A percentile compares a stretch with the other conserved stretches of the same genome.
Evolutionary conservation across 2,113 vertebrate genomes (phyloP).

Genomic region (Eleginops maclovinus): DNA sequence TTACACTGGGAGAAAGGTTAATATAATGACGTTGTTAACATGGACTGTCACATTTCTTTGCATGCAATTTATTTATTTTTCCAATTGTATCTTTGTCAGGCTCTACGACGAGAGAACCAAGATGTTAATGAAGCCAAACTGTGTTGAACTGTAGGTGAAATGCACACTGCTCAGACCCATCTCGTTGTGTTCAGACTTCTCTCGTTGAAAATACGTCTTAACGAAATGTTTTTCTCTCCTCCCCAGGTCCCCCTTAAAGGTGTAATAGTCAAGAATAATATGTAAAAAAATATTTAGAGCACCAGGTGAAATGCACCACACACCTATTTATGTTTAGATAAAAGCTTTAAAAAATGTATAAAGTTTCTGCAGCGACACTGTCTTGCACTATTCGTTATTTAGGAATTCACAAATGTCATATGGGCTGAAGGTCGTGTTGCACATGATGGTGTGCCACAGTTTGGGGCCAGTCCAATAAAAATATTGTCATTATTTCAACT

Average conservation of each 20-base stretch:
- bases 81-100: conserved; percentile 46
- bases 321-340: conserved; percentile 54
- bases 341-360: conserved; percentile 5
- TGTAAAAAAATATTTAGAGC: conserved; percentile 43
- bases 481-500: conserved; percentile 50
- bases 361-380: conserved; percentile 46
- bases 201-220: not conserved
- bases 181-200: not conserved
- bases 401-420: conserved; percentile 51
- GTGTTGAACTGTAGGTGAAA: conserved; percentile 69
- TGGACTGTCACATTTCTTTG: too few species aligned
- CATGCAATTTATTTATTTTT: not conserved
- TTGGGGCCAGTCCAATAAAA: conserved; percentile 79
- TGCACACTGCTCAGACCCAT: too few species aligned
- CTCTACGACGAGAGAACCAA: conserved; percentile 61
- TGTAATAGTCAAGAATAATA: conserved; percentile 46
- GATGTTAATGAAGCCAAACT: conserved; percentile 58
- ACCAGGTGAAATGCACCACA: conserved; percentile 76
- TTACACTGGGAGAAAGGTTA: conserved; percentile 76
- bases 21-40: not conserved
- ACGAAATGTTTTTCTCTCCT: not conserved
- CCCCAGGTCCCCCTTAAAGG: conserved; percentile 65
- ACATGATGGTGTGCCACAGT: conserved; percentile 45
- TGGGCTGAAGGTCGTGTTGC: conserved; percentile 47
- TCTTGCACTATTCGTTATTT: conserved; percentile 52